Percentiles rank a stretch among this genome's conserved stretches.
phyloP scores from a whole-genome alignment of 1,140 invertebrate species.

The Uloborus diversus region DNA sequence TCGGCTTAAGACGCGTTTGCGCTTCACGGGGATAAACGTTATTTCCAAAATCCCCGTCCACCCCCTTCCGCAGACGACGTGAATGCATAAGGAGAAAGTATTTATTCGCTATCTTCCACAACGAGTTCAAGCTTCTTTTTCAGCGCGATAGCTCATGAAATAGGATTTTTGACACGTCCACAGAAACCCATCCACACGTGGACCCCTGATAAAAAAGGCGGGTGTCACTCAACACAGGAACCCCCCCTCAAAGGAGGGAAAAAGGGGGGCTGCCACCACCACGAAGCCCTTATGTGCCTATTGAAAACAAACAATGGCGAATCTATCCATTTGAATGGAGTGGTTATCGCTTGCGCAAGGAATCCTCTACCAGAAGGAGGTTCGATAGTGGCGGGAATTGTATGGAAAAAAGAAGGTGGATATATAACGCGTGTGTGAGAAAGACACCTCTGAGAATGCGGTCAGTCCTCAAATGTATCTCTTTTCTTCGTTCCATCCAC shows the following conservation, averaged over 20 bases:
- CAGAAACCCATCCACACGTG: constrained; percentile 11
- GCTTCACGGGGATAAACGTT: too few relatives aligned
- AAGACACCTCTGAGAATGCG: constrained; percentile 20
- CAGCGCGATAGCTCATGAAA: constrained; percentile 33
- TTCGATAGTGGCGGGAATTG: not conserved
- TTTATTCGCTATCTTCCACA: constrained; percentile 18
- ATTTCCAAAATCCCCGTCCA: not conserved
- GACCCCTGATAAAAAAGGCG: not conserved
- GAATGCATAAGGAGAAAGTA: constrained; percentile 41
- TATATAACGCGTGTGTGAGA: not conserved
- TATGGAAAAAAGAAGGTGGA: not conserved
- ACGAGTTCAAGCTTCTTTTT: not conserved
- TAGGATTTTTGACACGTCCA: constrained; percentile 45
- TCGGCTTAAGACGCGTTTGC: too few relatives aligned
- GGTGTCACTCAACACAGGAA: constrained; percentile 16
- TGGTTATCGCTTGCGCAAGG: constrained; percentile 14
- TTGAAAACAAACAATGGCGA: constrained; percentile 51
- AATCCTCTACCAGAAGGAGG: not conserved
- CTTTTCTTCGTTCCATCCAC: not conserved
- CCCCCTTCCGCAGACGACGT: not conserved
- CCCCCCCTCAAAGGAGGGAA: not conserved
- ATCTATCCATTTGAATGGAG: constrained; percentile 35
- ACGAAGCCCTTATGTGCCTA: constrained; percentile 3
- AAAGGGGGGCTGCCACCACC: not conserved
- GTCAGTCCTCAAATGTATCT: constrained; percentile 37